These are phyloP conservation scores for Dinocampus coccinellae DNA, from an alignment of 2,888 invertebrate genomes.

Conservation along the genomic window DNA sequence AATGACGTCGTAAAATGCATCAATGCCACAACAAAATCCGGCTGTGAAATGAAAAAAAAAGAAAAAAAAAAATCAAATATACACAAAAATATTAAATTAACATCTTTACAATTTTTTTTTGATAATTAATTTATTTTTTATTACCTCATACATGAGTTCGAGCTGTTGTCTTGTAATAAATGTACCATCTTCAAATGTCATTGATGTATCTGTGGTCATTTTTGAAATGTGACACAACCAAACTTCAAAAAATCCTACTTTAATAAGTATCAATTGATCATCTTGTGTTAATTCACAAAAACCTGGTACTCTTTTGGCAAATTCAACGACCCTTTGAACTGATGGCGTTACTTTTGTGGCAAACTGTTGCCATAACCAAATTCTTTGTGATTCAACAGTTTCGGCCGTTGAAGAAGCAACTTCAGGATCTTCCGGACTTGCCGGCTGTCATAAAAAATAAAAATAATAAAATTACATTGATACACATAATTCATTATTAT, in stretches of 20 bases:
- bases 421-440: conserved; percentile 69
- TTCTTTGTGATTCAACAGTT: conserved; percentile 80
- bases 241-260: conserved; percentile 96
- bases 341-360: conserved; percentile 89
- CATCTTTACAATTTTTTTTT: conserved; percentile 71
- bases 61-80: conserved; percentile 13
- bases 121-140: neutral
- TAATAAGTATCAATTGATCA: conserved; percentile 96
- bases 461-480: neutral
- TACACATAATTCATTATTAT: neutral
- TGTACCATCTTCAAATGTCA: conserved; percentile 93
- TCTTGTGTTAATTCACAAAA: conserved; percentile 93
- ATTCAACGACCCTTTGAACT: conserved; percentile 95
- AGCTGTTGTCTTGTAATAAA: conserved; percentile 86
- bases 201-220: conserved; percentile 80
- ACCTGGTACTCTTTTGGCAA: conserved; percentile 94
- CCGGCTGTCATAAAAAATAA: conserved; percentile 53
- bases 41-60: conserved; percentile 72
- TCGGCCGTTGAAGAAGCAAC: conserved; percentile 76
- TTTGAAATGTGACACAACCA: conserved; percentile 91
- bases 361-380: conserved; percentile 91
- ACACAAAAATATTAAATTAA: conserved; percentile 21
- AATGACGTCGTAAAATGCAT: conserved; percentile 85
- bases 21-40: conserved; percentile 84
- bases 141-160: conserved; percentile 88